Conservation (phyloP, 2,888 invertebrate genomes). For the Pantelozetes paolii region DNA sequence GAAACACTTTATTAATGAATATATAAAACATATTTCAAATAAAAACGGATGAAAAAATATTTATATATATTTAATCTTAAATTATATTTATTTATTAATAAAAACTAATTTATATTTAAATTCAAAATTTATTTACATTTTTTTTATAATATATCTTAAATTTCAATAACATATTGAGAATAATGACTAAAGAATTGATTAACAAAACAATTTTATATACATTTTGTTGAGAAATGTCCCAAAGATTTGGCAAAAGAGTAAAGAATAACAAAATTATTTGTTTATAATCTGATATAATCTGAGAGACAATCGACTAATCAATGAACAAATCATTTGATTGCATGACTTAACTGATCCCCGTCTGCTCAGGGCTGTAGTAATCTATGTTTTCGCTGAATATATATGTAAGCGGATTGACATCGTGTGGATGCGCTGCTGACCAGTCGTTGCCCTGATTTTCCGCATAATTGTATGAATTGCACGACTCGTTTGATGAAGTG, state of each 20-base stretch:
- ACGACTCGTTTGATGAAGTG: constrained; percentile 24
- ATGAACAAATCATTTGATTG: not conserved
- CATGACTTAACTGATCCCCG: constrained; percentile 17
- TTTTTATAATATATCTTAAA: not conserved
- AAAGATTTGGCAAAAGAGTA: too few relatives aligned
- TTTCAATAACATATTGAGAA: not conserved
- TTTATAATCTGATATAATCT: too few relatives aligned
- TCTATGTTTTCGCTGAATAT: constrained; percentile 21
- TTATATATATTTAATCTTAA: too few relatives aligned
- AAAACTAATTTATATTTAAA: too few relatives aligned
- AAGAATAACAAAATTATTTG: too few relatives aligned
- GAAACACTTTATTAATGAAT: not conserved
- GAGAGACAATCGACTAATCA: not conserved
- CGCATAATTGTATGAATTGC: constrained; percentile 19
- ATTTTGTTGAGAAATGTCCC: not conserved
- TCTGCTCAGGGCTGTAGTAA: constrained; percentile 20
- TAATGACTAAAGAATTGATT: not conserved
- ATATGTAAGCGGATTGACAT: constrained; percentile 31
- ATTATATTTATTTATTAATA: not conserved
- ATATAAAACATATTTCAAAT: not conserved
- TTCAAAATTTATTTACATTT: not conserved
- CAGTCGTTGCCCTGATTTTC: not conserved
- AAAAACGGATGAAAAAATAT: too few relatives aligned
- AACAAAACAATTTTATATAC: not conserved
- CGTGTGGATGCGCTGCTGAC: not conserved